phyloP scores from a whole-genome alignment of 2,797 vertebrate species.

The Gambelia wislizenii region DNA sequence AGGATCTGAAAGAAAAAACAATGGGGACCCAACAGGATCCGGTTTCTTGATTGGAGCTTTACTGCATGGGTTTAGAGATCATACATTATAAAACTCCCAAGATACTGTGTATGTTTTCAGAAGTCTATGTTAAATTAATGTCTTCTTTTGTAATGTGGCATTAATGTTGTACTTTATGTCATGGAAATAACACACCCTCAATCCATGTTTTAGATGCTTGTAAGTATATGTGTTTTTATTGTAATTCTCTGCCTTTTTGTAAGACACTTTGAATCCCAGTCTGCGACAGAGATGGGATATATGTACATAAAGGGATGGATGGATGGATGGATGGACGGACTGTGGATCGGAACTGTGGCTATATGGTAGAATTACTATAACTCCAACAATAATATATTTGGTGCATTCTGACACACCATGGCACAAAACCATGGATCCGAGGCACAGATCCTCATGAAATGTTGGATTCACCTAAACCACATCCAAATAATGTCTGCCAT shows the following conservation, averaged over 20 bases:
- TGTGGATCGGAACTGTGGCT: neutral
- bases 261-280: too few species aligned
- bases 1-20: neutral
- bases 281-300: too few species aligned
- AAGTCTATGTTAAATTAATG: neutral
- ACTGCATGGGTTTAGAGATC: neutral
- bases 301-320: too few species aligned
- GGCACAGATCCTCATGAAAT: too few species aligned
- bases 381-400: neutral
- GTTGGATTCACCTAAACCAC: too few species aligned
- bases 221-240: too few species aligned
- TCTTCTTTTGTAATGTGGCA: too few species aligned
- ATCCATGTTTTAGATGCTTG: neutral
- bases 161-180: neutral
- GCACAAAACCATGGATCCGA: too few species aligned
- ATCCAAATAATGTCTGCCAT: too few species aligned
- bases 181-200: neutral
- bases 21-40: neutral
- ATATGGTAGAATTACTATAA: neutral
- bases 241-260: too few species aligned
- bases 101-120: neutral
- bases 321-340: too few species aligned
- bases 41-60: neutral
- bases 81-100: neutral
- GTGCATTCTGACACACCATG: too few species aligned